Evolutionary conservation across 2,797 vertebrate species (phyloP), one percentile per base, ranked within the genome.

Genomic region (Chelmon rostratus): DNA sequence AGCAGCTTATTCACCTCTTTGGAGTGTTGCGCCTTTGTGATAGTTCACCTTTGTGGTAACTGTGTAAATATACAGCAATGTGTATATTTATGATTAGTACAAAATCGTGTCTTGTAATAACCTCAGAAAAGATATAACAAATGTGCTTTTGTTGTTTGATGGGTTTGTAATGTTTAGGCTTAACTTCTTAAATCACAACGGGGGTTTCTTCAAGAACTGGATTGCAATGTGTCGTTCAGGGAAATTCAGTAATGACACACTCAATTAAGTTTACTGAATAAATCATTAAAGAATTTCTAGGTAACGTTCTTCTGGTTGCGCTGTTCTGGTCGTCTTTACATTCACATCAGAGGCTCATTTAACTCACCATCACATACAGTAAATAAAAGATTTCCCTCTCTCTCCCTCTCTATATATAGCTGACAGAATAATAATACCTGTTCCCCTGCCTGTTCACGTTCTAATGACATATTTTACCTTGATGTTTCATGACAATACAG

Each of bases 371-470:
- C 6, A 28, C 19, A 56, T 13, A 42, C 40, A 42, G 8, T 16
- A 37, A 66, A 49, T 61, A 58, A 47, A 69, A 31, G 40, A 13
- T 50, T 56, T 67, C 16, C 19, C 3, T 63, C 19, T 62, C 46
- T 28, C n/a, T n/a, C n/a, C n/a, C n/a, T 42, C 82, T 65, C 33
- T 42, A 42, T 42, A 7, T 33, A n/a, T 16, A 53, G 66, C 70
- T 81, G 67, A 75, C 83, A 81, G 44, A 78, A 47, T 81, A 85
- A 85, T 85, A 78, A 96, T 94, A 96, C 95, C 96, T 96, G 94
- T 95, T 96, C 95, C 95, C 92, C 94, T 91, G 93, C 93, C 94
- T 90, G 86, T 90, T 67, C 49, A 52, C 28, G 6, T 47, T 79
- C 65, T 78, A 81, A 86, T 86, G 72, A 82, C 68, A 72, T 53